Conservation (phyloP, 2,113 vertebrate species). For the Albula glossodonta region DNA sequence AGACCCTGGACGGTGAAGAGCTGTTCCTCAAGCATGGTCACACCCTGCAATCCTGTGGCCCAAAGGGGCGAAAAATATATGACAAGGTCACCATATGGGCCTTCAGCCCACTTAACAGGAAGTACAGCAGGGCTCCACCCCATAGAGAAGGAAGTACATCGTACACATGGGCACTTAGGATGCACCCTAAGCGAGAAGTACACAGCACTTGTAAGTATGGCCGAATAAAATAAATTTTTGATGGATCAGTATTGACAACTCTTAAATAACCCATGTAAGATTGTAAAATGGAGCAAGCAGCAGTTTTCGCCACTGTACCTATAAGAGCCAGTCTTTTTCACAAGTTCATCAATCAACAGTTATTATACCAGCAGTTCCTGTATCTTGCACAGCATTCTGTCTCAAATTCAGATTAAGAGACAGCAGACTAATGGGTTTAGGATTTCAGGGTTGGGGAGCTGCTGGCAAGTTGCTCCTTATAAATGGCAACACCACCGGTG, state of each 20-base stretch:
- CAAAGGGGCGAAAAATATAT: constrained; percentile 43
- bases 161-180: constrained; percentile 45
- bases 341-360: neutral
- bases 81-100: constrained; percentile 56
- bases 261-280: neutral
- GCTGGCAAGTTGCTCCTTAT: constrained; percentile 23
- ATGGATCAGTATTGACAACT: neutral
- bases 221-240: neutral
- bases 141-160: constrained; percentile 67
- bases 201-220: constrained; percentile 18
- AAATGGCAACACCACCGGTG: neutral
- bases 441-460: neutral
- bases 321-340: neutral
- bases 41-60: neutral
- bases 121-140: constrained; percentile 56
- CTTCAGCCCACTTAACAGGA: constrained; percentile 60
- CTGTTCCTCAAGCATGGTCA: neutral
- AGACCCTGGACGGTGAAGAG: neutral
- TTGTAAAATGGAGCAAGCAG: no score
- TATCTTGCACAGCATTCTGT: neutral
- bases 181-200: constrained; percentile 39
- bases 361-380: neutral
- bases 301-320: neutral
- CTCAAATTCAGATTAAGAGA: constrained; percentile 25
- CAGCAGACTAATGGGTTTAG: neutral